Evolutionary conservation across 2,888 invertebrate genomes (phyloP).

Genomic region (Ochlodes sylvanus): DNA sequence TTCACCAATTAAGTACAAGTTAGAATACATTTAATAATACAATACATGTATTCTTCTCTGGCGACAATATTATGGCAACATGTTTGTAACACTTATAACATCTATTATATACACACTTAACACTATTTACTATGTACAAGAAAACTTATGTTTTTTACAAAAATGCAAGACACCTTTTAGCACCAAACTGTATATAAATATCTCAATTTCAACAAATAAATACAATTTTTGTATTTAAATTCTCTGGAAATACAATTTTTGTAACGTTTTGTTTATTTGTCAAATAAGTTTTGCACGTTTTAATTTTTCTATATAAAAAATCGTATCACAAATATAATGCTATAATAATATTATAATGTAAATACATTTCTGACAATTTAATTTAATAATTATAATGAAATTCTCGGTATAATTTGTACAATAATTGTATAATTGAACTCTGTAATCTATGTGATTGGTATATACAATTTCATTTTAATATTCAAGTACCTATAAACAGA

Average conservation of each 20-base stretch:
- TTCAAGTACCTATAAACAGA: neutral
- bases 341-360: no score
- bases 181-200: constrained; percentile 27
- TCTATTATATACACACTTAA: constrained; percentile 56
- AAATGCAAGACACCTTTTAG: constrained; percentile 41
- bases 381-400: neutral
- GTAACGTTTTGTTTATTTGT: neutral
- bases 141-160: constrained; percentile 62
- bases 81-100: constrained; percentile 50
- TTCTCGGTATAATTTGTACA: neutral
- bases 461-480: neutral
- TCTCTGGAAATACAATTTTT: constrained; percentile 6
- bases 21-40: constrained; percentile 43
- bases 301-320: no score
- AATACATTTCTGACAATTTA: neutral
- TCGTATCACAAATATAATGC: no score
- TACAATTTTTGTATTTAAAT: constrained; percentile 17
- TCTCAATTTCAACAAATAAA: constrained; percentile 37
- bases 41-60: constrained; percentile 42
- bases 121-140: constrained; percentile 53
- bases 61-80: constrained; percentile 64
- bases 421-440: neutral
- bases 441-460: neutral
- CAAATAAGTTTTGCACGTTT: neutral
- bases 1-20: constrained; percentile 76